phyloP scores from a whole-genome alignment of 2,888 invertebrate species.

The Bugula neritina region DNA sequence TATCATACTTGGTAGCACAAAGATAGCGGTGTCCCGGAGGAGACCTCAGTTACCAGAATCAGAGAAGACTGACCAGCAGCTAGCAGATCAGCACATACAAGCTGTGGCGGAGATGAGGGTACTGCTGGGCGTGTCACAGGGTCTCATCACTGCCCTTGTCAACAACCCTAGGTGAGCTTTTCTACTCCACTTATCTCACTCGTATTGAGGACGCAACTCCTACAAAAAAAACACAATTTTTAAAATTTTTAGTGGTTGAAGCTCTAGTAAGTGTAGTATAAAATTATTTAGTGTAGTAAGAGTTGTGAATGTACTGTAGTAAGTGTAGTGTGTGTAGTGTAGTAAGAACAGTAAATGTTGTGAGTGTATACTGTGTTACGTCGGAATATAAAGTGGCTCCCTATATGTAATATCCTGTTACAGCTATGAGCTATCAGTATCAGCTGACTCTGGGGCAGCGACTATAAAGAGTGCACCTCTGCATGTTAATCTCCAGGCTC shows the following conservation, averaged over 20 bases:
- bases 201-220: too few relatives aligned
- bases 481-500: slow-evolving; percentile 16
- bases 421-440: slow-evolving; percentile 21
- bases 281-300: too few relatives aligned
- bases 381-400: too few relatives aligned
- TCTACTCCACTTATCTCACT: too few relatives aligned
- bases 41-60: slow-evolving; percentile 1
- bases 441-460: neutral
- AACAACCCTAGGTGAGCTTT: slow-evolving; percentile 16
- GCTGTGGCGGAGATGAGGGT: slow-evolving; percentile 15
- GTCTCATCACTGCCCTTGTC: slow-evolving; percentile 10
- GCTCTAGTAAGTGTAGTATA: too few relatives aligned
- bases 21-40: neutral
- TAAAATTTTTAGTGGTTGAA: too few relatives aligned
- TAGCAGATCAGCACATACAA: slow-evolving; percentile 19
- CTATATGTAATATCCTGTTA: too few relatives aligned
- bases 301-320: too few relatives aligned
- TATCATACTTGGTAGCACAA: neutral
- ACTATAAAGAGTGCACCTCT: slow-evolving; percentile 16
- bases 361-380: too few relatives aligned
- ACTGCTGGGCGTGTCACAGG: slow-evolving; percentile 5
- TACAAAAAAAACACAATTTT: too few relatives aligned
- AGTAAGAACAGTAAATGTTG: too few relatives aligned
- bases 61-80: slow-evolving; percentile 20
- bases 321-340: too few relatives aligned